These are phyloP conservation scores for Acipenser oxyrinchus DNA, from an alignment of 2,797 vertebrate genomes.

Conservation along the genomic window DNA sequence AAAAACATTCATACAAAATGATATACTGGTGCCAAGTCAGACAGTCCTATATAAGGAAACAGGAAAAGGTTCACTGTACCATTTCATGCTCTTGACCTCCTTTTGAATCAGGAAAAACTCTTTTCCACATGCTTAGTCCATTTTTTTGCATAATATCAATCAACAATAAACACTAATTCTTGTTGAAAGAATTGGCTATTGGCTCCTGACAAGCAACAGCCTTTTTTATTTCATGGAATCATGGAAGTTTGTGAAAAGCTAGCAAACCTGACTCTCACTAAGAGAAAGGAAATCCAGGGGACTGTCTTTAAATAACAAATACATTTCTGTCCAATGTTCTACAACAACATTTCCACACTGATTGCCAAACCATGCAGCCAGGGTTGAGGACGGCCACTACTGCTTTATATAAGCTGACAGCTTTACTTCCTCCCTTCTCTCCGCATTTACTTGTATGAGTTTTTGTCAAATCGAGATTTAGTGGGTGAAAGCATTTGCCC, in stretches of 20 bases:
- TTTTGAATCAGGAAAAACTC: too few species aligned
- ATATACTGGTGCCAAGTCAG: too few species aligned
- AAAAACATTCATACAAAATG: too few species aligned
- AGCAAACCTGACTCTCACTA: background rate
- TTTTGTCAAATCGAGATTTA: background rate
- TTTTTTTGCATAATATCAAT: background rate
- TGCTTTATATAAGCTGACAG: constrained; percentile 4
- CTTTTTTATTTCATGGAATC: background rate
- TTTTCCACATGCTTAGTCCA: too few species aligned
- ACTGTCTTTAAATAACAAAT: constrained; percentile 11
- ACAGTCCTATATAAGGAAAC: too few species aligned
- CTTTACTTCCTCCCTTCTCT: background rate
- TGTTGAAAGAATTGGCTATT: background rate
- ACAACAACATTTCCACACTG: constrained; percentile 4
- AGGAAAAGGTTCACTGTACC: too few species aligned
- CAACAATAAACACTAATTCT: background rate
- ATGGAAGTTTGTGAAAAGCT: background rate
- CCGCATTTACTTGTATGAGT: background rate
- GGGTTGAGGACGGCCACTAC: background rate
- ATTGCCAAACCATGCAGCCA: constrained; percentile 10
- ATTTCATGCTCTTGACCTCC: too few species aligned
- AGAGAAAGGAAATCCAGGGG: constrained; percentile 12
- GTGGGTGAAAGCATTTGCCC: constrained; percentile 2
- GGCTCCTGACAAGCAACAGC: background rate
- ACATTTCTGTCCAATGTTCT: constrained; percentile 5